phyloP scores from a whole-genome alignment of 2,888 invertebrate species.

The Lordiphosa fenestrarum region DNA sequence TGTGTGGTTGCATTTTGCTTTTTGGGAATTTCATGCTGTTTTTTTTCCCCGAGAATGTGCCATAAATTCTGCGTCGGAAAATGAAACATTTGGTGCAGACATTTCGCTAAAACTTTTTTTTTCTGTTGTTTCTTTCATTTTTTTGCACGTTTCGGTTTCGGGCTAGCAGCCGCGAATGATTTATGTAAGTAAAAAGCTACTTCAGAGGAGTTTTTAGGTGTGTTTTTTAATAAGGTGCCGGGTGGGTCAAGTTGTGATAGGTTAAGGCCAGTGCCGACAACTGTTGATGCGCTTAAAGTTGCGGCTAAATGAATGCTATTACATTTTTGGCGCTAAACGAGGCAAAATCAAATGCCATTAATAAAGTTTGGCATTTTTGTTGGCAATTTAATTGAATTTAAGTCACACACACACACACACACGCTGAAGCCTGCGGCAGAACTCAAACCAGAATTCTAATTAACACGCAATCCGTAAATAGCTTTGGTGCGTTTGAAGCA shows the following conservation, averaged over 20 bases:
- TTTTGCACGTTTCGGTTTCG: conserved; percentile 32
- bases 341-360: conserved; percentile 15
- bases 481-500: conserved; percentile 57
- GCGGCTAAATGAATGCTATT: conserved; percentile 16
- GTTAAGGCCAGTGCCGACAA: conserved; percentile 39
- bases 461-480: conserved; percentile 59
- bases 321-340: conserved; percentile 7
- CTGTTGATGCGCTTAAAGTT: conserved; percentile 26
- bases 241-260: conserved; percentile 20
- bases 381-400: conserved; percentile 54
- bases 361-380: conserved; percentile 16
- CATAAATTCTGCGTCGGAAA: conserved; percentile 18
- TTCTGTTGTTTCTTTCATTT: not conserved
- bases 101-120: conserved; percentile 33
- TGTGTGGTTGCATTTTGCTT: conserved; percentile 13
- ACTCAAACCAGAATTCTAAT: conserved; percentile 59
- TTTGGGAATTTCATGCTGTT: not conserved
- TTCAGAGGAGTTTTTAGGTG: conserved; percentile 25
- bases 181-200: conserved; percentile 42
- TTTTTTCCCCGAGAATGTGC: conserved; percentile 13
- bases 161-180: conserved; percentile 43
- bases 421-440: conserved; percentile 38
- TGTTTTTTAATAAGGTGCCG: conserved; percentile 37
- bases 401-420: conserved; percentile 49
- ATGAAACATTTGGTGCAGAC: conserved; percentile 42